phyloP scores from a whole-genome alignment of 2,113 vertebrate species.

The Centropus unirufus region DNA sequence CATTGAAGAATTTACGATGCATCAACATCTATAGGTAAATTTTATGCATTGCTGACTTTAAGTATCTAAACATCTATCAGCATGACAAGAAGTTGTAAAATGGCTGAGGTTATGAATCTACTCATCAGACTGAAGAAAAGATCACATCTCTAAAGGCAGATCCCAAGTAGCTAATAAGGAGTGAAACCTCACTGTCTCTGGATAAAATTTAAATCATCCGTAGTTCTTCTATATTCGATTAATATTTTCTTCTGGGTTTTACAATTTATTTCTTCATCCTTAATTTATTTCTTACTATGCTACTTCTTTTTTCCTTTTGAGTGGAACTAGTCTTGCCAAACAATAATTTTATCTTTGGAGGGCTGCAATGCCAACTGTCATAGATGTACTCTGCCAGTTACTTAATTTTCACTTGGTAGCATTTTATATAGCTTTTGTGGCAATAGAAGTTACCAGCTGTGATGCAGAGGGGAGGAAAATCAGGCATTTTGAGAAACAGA shows the following conservation, averaged over 20 bases:
- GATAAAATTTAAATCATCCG: background rate
- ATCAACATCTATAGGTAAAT: background rate
- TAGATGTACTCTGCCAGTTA: background rate
- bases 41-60: slow-evolving; percentile 23
- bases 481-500: background rate
- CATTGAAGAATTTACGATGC: slow-evolving; percentile 34
- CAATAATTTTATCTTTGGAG: background rate
- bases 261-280: background rate
- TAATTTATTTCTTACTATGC: background rate
- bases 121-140: background rate
- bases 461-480: background rate
- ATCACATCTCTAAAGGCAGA: background rate
- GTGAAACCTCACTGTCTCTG: background rate
- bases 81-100: background rate
- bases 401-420: background rate
- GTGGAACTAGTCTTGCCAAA: background rate
- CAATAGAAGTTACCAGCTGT: background rate
- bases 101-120: background rate
- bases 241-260: background rate
- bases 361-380: background rate
- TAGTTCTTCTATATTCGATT: background rate
- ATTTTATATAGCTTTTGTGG: background rate
- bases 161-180: background rate
- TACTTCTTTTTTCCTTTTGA: background rate
- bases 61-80: background rate